phyloP scores from a whole-genome alignment of 1,140 invertebrate species.

The Scaptomyza hsui region DNA sequence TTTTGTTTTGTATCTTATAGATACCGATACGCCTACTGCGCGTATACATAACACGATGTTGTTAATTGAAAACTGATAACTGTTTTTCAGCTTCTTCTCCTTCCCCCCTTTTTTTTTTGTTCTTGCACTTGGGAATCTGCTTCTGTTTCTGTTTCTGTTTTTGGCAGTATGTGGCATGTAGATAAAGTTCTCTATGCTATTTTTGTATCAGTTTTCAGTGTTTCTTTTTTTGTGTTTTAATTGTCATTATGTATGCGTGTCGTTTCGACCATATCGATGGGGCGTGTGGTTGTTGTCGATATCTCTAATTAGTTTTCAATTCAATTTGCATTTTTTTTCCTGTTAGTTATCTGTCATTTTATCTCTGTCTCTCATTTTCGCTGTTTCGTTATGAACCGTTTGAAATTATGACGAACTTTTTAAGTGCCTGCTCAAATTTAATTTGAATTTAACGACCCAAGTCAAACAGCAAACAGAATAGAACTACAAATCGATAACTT shows the following conservation, averaged over 20 bases:
- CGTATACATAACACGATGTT: slow-evolving; percentile 71
- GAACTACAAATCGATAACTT: slow-evolving; percentile 40
- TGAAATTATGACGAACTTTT: slow-evolving; percentile 63
- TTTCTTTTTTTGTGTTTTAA: slow-evolving; percentile 53
- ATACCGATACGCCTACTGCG: slow-evolving; percentile 63
- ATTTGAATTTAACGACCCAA: slow-evolving; percentile 55
- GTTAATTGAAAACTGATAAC: slow-evolving; percentile 82
- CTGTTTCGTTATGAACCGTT: slow-evolving; percentile 57
- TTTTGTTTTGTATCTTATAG: slow-evolving; percentile 58
- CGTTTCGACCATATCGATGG: slow-evolving; percentile 52
- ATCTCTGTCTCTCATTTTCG: neutral
- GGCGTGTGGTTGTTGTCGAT: slow-evolving; percentile 58
- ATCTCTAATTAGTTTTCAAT: slow-evolving; percentile 80
- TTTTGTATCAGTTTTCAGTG: slow-evolving; percentile 6
- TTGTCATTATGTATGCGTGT: slow-evolving; percentile 76
- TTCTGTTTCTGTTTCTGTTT: slow-evolving; percentile 48
- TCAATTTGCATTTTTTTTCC: slow-evolving; percentile 69
- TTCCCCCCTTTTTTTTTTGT: neutral
- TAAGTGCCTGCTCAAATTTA: slow-evolving; percentile 64
- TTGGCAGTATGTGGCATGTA: slow-evolving; percentile 26
- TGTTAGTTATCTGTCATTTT: slow-evolving; percentile 3
- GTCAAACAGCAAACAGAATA: slow-evolving; percentile 17
- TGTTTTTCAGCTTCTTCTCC: neutral
- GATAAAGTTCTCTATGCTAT: neutral
- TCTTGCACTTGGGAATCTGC: slow-evolving; percentile 50